Percentiles rank a stretch among this genome's conserved stretches.
Conservation (phyloP, 1,140 invertebrate genomes). For the Drosophila tristis region DNA sequence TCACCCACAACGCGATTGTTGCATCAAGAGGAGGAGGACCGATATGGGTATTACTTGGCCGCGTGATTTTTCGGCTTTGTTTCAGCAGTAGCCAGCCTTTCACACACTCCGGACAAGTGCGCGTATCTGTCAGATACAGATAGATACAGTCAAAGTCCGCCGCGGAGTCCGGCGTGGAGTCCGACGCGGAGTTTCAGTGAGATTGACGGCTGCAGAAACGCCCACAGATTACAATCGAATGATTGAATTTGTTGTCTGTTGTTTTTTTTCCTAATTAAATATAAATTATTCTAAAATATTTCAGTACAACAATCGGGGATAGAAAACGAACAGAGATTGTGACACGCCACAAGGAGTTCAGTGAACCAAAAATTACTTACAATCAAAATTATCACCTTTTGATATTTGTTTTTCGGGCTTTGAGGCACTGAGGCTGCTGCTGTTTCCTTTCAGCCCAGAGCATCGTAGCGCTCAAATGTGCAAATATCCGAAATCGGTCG, state of each 20-base stretch:
- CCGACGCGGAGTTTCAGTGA: conserved; percentile 19
- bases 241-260: conserved; percentile 39
- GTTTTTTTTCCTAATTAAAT: conserved; percentile 37
- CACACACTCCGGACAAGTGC: conserved; percentile 42
- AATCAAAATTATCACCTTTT: conserved; percentile 77
- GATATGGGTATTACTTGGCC: conserved; percentile 41
- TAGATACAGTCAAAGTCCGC: background rate
- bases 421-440: background rate
- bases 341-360: conserved; percentile 54
- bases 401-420: conserved; percentile 54
- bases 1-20: conserved; percentile 80
- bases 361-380: conserved; percentile 74
- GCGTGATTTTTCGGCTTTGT: conserved; percentile 3
- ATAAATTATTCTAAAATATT: conserved; percentile 38
- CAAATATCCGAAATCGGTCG: conserved; percentile 61
- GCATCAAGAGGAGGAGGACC: conserved; percentile 21
- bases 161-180: background rate
- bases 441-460: conserved; percentile 34
- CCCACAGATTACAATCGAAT: conserved; percentile 38
- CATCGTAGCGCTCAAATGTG: conserved; percentile 39
- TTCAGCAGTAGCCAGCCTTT: conserved; percentile 34
- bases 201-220: conserved; percentile 52
- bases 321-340: conserved; percentile 27
- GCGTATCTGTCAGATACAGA: conserved; percentile 48
- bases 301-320: conserved; percentile 21